Evolutionary conservation across 2,888 invertebrate genomes (phyloP), one percentile per base, ranked within the genome.

Genomic region (Fragum sueziense): DNA sequence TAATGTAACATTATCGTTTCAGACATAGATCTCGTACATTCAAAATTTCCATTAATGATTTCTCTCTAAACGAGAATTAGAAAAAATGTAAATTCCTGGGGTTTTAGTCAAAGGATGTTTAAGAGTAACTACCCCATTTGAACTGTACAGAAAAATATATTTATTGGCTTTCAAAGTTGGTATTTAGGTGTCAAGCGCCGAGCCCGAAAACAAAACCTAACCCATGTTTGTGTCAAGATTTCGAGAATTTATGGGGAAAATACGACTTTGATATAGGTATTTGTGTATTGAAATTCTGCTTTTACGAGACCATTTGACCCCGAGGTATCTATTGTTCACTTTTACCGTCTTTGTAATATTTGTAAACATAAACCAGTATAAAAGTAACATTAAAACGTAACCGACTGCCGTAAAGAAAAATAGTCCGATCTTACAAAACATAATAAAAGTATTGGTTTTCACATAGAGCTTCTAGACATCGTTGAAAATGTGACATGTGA

Each of bases 341-440:
- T 47, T 47, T 47, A 47, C 20, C 3, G 47, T 14, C n/a, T 61
- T 31, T 25, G 27, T 61, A 33, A 27, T 29, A 20, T 25, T 61
- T 61, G 61, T 61, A 61, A 61, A 61, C 31, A 61, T 6, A 61
- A 33, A 11, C 61, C n/a, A 3, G 31, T 25, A 25, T 33, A 31
- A 61, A 61, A 61, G 33, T 61, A 61, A 22, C 61, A 33, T 61
- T 25, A 61, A 61, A 61, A 61, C 61, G 20, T 47, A 47, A 47
- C 47, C 47, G n/a, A 9, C 47, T 47, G n/a, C 20, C 47, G 20
- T 47, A 9, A 47, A 47, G 17, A 14, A 47, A 47, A 47, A 47
- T 47, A 47, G n/a, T 20, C 14, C 47, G n/a, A 47, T 47, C 47
- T n/a, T n/a, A n/a, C n/a, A n/a, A n/a, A n/a, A n/a, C n/a, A n/a